These are phyloP conservation scores for Lepidostoma basale DNA, from an alignment of 1,140 invertebrate species.

Conservation along the genomic window DNA sequence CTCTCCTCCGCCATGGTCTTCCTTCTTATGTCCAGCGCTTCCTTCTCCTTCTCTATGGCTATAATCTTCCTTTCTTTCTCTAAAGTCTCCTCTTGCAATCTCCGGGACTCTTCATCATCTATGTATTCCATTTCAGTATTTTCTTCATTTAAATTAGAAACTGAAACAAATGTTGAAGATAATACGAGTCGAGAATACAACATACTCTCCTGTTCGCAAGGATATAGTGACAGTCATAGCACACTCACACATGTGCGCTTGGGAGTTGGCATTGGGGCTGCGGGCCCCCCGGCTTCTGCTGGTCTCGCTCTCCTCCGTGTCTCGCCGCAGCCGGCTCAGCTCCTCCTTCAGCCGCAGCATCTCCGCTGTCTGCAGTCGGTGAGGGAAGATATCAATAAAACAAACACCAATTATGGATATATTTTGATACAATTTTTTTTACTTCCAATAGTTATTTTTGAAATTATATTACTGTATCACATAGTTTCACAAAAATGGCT, in stretches of 20 bases:
- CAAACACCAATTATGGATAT: no score
- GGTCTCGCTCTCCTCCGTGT: neutral
- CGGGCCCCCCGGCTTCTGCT: neutral
- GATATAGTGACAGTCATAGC: neutral
- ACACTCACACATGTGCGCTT: neutral
- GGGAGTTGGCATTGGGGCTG: neutral
- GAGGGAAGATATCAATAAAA: no score
- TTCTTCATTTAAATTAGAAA: conserved; percentile 17
- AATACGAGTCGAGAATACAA: neutral
- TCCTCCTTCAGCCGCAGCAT: neutral
- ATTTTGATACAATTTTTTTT: no score
- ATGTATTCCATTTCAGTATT: conserved; percentile 36
- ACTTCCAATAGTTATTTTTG: no score
- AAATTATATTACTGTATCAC: no score
- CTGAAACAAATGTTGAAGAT: neutral
- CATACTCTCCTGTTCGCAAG: no score
- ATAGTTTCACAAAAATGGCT: no score
- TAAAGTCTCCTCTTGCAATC: conserved; percentile 45
- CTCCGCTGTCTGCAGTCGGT: neutral
- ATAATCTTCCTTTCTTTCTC: conserved; percentile 51
- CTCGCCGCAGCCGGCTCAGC: neutral
- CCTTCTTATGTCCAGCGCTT: conserved; percentile 54
- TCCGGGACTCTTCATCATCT: conserved; percentile 47
- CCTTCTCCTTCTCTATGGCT: conserved; percentile 52
- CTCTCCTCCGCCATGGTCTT: conserved; percentile 57